A percentile compares a stretch with the other conserved stretches of the same genome.
Evolutionary conservation across 2,888 invertebrate species (phyloP).

Genomic region (Euzophera pinguis): DNA sequence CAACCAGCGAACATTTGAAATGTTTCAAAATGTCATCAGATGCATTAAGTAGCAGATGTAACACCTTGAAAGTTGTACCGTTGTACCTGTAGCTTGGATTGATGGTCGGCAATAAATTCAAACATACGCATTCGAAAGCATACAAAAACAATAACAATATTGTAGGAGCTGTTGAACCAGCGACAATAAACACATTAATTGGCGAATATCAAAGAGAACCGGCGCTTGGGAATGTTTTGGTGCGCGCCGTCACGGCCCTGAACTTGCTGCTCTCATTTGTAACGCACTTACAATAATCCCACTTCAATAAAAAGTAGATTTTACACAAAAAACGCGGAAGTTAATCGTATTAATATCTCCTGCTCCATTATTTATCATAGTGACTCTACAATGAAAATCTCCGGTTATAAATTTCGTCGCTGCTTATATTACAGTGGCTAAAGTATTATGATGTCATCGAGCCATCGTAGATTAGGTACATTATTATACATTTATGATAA

Average conservation of each 20-base stretch:
- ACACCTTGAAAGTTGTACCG: too few species aligned
- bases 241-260: background rate
- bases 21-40: too few species aligned
- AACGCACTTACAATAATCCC: constrained; percentile 3
- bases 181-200: too few species aligned
- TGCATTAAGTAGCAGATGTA: too few species aligned
- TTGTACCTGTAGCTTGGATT: too few species aligned
- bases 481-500: constrained; percentile 6
- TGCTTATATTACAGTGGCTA: background rate
- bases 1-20: too few species aligned
- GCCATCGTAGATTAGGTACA: background rate
- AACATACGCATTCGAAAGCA: too few species aligned
- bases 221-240: too few species aligned
- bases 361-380: background rate
- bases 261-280: constrained; percentile 4
- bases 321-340: background rate
- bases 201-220: too few species aligned
- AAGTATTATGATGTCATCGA: constrained; percentile 1
- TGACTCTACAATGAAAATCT: background rate
- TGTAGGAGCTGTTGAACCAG: too few species aligned
- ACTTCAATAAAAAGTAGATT: background rate
- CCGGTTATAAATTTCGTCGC: background rate
- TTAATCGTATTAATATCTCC: background rate
- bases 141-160: too few species aligned
- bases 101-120: too few species aligned